Evolutionary conservation across 1,140 invertebrate species (phyloP).

Genomic region (Paraescarpia echinospica): DNA sequence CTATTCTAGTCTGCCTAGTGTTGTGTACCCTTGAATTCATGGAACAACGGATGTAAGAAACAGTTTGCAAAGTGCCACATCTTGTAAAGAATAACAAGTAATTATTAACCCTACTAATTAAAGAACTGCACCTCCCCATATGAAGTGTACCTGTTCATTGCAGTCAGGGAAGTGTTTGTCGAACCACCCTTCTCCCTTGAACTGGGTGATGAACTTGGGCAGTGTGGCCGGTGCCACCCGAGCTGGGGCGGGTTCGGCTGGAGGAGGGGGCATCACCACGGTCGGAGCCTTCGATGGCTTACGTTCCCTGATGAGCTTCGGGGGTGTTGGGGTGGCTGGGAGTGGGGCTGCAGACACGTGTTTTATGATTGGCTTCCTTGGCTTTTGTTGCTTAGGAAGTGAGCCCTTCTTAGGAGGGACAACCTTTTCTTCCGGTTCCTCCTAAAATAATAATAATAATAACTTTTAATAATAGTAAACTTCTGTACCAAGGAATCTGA

Average conservation of each 20-base stretch:
- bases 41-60: too few species aligned
- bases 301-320: background rate
- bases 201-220: constrained; percentile 52
- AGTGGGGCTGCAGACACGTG: background rate
- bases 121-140: background rate
- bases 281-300: background rate
- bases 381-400: background rate
- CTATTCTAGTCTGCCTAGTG: too few species aligned
- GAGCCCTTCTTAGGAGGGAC: background rate
- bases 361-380: background rate
- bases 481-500: too few species aligned
- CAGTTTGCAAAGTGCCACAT: too few species aligned
- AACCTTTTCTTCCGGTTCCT: background rate
- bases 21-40: too few species aligned
- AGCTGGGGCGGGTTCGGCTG: background rate
- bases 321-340: background rate
- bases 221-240: constrained; percentile 24
- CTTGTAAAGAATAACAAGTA: too few species aligned
- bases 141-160: constrained; percentile 42
- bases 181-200: constrained; percentile 53
- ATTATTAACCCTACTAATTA: background rate
- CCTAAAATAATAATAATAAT: too few species aligned
- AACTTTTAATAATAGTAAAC: too few species aligned
- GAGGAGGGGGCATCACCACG: background rate
- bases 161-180: constrained; percentile 52